Evolutionary conservation across 2,888 invertebrate species (phyloP).

Genomic region (Chymomyza caudatula): DNA sequence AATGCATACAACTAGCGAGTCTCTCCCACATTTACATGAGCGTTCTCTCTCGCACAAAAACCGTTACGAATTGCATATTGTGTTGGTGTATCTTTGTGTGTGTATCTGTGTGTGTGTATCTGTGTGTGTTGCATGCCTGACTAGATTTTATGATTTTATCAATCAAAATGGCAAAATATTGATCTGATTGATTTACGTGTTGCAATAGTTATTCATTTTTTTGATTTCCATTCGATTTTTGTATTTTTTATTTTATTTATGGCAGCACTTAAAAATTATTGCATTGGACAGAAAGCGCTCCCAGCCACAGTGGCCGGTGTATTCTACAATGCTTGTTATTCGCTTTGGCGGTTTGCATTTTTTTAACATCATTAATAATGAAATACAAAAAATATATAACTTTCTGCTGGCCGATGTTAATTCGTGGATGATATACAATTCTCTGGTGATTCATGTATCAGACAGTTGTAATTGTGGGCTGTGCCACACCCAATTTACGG

Average conservation of each 20-base stretch:
- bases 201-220: conserved; percentile 16
- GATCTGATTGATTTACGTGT: conserved; percentile 58
- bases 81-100: not conserved
- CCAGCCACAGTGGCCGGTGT: not conserved
- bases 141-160: conserved; percentile 57
- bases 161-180: conserved; percentile 51
- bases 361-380: not conserved
- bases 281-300: conserved; percentile 10
- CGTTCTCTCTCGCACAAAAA: not conserved
- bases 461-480: not conserved
- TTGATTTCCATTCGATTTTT: not conserved
- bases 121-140: conserved; percentile 26
- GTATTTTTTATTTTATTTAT: not conserved
- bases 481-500: not conserved
- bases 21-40: not conserved
- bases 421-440: not conserved
- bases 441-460: not conserved
- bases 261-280: conserved; percentile 34
- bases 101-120: not conserved
- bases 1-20: not conserved
- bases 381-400: no score
- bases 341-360: conserved; percentile 2
- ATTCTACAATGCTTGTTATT: not conserved
- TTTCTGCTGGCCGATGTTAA: no score
- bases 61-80: not conserved